Base-by-base conservation (phyloP, 1,140 invertebrate genomes). In the Archegozetes longisetosus region DNA sequence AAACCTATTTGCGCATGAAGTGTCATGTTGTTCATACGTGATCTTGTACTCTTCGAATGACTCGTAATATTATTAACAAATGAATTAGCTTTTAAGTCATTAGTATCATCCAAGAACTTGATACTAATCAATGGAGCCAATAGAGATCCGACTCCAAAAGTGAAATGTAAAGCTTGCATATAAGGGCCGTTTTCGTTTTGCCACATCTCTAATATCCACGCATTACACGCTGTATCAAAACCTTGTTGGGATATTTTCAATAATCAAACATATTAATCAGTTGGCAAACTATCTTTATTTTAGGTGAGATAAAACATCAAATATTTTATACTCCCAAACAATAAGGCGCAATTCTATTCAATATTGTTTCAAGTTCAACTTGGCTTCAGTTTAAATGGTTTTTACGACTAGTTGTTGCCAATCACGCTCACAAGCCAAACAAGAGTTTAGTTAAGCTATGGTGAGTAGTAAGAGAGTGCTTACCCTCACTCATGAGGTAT, bases 111-210 rank as follows among this genome's bases (percentile, higher is more conserved):
- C 13, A 77, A 66, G 61, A 77, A 78, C 0, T 72, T 72, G 20
- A 70, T 69, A 3, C 73, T 71, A 24, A 78, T 61, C 3, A 78
- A 67, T 12, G 77, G 77, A 14, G 76, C 75, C 40, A 78, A 61
- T 58, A 76, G 75, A 1, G 75, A 73, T 26, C 77, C 77, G 25
- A 78, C 59, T 22, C 73, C 76, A 70, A 77, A 78, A 24, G 71
- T 71, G 66, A 78, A 78, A 61, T 78, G 76, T 27, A 79, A 58
- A 2, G 74, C 67, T 65, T 79, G 77, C 61, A 78, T 72, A 58
- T 73, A 77, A 4, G 76, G 75, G 2, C 70, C 71, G 64, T 73
- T 74, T 27, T 71, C 68, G 24, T 69, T 67, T 6, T 72, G 73
- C 75, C 75, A 77, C 13, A 76, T 67, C 47, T 72, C 68, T n/a